A percentile compares a stretch with the other conserved stretches of the same genome.
These are phyloP conservation scores for Ips nitidus DNA, from an alignment of 1,140 invertebrate species.

Conservation along the genomic window DNA sequence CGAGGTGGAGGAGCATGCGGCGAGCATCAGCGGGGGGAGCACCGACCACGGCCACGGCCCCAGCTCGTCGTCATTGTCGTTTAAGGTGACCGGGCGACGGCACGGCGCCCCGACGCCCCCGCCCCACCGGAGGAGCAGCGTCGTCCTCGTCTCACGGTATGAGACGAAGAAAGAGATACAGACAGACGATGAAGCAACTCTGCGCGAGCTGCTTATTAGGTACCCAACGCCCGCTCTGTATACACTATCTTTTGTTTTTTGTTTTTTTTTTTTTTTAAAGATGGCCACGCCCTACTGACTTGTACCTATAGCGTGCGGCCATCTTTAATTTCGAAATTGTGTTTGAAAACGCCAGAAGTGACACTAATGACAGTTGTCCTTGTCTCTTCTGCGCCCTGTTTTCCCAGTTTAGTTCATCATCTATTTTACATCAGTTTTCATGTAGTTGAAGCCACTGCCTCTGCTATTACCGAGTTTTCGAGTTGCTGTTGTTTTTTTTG, in stretches of 20 bases:
- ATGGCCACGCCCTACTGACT: too few relatives aligned
- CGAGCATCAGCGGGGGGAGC: constrained; percentile 45
- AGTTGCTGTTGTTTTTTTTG: constrained; percentile 41
- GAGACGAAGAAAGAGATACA: constrained; percentile 57
- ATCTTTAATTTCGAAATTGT: too few relatives aligned
- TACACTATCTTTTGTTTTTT: too few relatives aligned
- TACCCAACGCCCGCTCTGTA: constrained; percentile 51
- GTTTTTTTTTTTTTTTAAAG: background rate
- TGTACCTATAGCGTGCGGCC: too few relatives aligned
- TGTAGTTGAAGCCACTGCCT: constrained; percentile 24
- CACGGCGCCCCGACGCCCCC: constrained; percentile 43
- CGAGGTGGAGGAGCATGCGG: constrained; percentile 53
- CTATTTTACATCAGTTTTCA: background rate
- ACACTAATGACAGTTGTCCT: too few relatives aligned
- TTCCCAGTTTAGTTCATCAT: too few relatives aligned
- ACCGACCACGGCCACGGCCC: constrained; percentile 48
- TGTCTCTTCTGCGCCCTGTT: background rate
- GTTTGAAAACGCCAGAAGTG: too few relatives aligned
- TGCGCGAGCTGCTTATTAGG: constrained; percentile 85
- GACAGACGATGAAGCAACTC: constrained; percentile 81
- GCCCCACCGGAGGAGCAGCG: constrained; percentile 38
- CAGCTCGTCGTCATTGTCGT: constrained; percentile 50
- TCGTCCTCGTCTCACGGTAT: constrained; percentile 46
- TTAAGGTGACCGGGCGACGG: constrained; percentile 34
- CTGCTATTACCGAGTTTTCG: constrained; percentile 17